These are phyloP conservation scores for Apodemus speciosus DNA, from an alignment of 2,113 vertebrate species.

Conservation along the genomic window DNA sequence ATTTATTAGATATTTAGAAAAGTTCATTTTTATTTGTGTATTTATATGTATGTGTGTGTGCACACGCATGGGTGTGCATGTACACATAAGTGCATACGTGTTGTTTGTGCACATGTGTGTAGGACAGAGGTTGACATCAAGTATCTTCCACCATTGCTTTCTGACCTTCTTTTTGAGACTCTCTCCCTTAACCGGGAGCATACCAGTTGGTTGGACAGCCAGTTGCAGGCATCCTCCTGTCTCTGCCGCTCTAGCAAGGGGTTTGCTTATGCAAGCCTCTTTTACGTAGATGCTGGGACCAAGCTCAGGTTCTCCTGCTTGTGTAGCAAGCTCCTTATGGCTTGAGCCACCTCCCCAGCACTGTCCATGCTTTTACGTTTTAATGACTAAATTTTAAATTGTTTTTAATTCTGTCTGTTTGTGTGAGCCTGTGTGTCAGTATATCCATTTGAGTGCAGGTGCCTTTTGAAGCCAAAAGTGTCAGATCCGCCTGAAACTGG, in stretches of 20 bases:
- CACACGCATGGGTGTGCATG: not conserved
- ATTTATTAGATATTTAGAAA: slow-evolving; percentile 39
- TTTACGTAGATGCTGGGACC: not conserved
- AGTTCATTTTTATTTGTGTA: not conserved
- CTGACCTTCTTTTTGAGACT: not conserved
- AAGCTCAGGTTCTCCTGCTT: not conserved
- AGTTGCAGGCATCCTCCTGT: not conserved
- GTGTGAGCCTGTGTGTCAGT: not conserved
- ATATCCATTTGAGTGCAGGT: not conserved
- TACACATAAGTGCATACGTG: not conserved
- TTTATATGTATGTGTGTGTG: not conserved
- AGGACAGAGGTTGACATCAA: not conserved
- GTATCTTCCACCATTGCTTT: not conserved
- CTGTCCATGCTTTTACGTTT: not conserved
- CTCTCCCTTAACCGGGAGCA: not conserved
- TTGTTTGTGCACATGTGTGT: not conserved
- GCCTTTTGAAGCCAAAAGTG: not conserved
- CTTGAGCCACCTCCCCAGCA: not conserved
- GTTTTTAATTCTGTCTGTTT: not conserved
- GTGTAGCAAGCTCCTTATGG: too few relatives aligned
- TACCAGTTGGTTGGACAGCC: not conserved
- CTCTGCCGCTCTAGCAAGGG: not conserved
- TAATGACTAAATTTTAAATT: not conserved
- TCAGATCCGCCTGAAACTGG: not conserved
- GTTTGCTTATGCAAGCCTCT: too few relatives aligned